phyloP scores from a whole-genome alignment of 1,140 invertebrate genomes.

The Palaemon carinicauda region DNA sequence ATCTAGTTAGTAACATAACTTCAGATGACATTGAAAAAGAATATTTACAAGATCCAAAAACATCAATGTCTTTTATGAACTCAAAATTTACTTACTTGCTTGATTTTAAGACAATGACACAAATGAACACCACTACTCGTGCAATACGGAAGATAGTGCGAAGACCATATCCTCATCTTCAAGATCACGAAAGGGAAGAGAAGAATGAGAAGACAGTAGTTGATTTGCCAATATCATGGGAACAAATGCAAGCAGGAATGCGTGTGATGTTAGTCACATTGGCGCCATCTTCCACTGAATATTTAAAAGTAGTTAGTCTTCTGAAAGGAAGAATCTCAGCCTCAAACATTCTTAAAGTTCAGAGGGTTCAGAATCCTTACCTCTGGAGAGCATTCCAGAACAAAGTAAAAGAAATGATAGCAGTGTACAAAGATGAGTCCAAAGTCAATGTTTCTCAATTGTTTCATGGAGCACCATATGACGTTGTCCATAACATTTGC shows the following conservation, averaged over 20 bases:
- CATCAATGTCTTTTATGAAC: not conserved
- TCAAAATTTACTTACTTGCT: not conserved
- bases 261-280: not conserved
- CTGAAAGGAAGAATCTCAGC: not conserved
- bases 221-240: conserved; percentile 14
- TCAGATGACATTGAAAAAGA: conserved; percentile 26
- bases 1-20: conserved; percentile 13
- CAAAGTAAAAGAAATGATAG: conserved; percentile 17
- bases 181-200: not conserved
- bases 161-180: conserved; percentile 22
- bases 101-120: conserved; percentile 15
- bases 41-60: not conserved
- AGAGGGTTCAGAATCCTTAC: conserved; percentile 38
- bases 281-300: conserved; percentile 17
- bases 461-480: conserved; percentile 35
- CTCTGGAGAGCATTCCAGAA: conserved; percentile 39
- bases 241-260: conserved; percentile 35
- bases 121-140: conserved; percentile 5
- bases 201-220: not conserved
- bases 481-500: conserved; percentile 34
- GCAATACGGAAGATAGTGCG: not conserved
- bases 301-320: not conserved
- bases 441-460: conserved; percentile 13
- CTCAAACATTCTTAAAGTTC: not conserved
- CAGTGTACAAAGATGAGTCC: not conserved